phyloP scores from a whole-genome alignment of 2,888 invertebrate species.

The Tuberolachnus salignus region DNA sequence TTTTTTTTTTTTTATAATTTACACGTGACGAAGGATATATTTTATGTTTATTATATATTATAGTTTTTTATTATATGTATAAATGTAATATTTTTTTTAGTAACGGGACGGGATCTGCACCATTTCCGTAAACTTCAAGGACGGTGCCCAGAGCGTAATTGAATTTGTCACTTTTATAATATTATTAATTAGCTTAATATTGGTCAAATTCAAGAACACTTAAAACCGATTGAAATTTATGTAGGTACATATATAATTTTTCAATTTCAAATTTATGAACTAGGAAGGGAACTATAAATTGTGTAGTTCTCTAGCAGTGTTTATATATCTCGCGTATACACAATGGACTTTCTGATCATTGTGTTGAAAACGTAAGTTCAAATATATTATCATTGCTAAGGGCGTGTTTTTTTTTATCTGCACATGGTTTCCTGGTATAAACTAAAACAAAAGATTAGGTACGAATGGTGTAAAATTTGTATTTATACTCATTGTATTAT shows the following conservation, averaged over 20 bases:
- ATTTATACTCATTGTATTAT: conserved; percentile 29
- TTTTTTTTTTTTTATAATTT: not conserved
- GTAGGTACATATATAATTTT: conserved; percentile 9
- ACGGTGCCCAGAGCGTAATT: conserved; percentile 7
- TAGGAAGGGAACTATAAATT: conserved; percentile 30
- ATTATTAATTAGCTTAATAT: conserved; percentile 8
- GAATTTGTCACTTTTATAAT: conserved; percentile 49
- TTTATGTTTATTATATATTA: conserved; percentile 1
- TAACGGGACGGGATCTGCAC: conserved; percentile 32
- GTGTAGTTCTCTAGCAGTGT: not conserved
- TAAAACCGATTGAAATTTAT: not conserved
- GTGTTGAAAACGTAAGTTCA: conserved; percentile 21
- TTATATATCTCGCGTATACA: conserved; percentile 11
- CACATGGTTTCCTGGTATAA: conserved; percentile 34
- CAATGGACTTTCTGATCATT: conserved; percentile 37
- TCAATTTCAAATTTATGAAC: conserved; percentile 1
- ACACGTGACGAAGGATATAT: conserved; percentile 10
- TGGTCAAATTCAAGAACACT: conserved; percentile 28
- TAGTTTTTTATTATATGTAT: conserved; percentile 8
- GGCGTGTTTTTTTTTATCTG: conserved; percentile 18
- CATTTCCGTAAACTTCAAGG: conserved; percentile 48
- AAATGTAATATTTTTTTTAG: conserved; percentile 28
- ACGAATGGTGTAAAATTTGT: conserved; percentile 22
- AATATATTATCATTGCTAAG: conserved; percentile 15
- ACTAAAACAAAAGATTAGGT: conserved; percentile 31